Base-by-base conservation (phyloP, 2,113 vertebrate species). In the Numida meleagris region DNA sequence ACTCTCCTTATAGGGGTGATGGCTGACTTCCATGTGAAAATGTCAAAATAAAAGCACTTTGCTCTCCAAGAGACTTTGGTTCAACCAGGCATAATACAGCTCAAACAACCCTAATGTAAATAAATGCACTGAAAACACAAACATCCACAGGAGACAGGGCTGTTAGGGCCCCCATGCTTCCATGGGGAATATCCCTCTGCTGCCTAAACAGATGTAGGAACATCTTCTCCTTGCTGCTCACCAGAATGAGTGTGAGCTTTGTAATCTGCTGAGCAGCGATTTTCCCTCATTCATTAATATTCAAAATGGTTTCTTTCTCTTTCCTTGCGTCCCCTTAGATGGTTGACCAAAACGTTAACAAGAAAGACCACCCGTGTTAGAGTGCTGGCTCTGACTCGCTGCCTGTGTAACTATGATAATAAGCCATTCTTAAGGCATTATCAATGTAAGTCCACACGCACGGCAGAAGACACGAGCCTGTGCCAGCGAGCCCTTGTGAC, bases 11-110 rank as follows among this genome's bases (percentile, higher is more conserved):
- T 82, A 94, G 83, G 36, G 73, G 62, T 89, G 91, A 94, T 86
- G 90, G 83, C 95, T 93, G 90, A 80, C 88, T 95, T 97, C 93
- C 94, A 93, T 14, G 72, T 71, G 93, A 94, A 96, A 96, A 97
- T 92, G 96, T 89, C 77, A 95, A 93, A 95, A 94, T 90, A 95
- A 96, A 97, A 96, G 92, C 53, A 4, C 75, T 94, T 89, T 95
- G 65, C 85, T 96, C 53, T 96, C 80, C 70, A 59, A 94, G 82
- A 96, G 68, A 42, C 89, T 91, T 90, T 61, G 93, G 89, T 95
- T 96, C 94, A 95, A 90, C 92, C 93, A 87, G 75, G 72, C 68
- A 63, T 93, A 95, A 95, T 92, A 81, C 71, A 88, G 84, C 90
- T 94, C 88, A 95, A 90, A 90, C 78, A 92, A 46, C 51, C 57